phyloP scores from a whole-genome alignment of 2,888 invertebrate genomes.

The Cynaeus angustus region DNA sequence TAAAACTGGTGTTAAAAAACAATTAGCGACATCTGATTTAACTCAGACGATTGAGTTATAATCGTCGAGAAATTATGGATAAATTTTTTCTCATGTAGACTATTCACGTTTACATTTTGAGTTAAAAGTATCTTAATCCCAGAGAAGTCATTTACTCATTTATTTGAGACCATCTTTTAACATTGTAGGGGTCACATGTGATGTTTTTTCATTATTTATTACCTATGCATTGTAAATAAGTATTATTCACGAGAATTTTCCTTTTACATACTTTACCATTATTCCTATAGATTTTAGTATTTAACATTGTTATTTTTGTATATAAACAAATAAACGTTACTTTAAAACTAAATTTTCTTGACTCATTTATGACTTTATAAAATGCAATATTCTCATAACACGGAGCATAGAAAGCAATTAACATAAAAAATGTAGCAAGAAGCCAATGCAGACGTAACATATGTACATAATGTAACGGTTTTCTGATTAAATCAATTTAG shows the following conservation, averaged over 20 bases:
- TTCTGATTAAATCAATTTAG: too few relatives aligned
- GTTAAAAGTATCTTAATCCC: constrained; percentile 61
- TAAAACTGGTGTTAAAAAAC: constrained; percentile 75
- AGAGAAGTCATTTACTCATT: constrained; percentile 13
- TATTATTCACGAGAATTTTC: constrained; percentile 43
- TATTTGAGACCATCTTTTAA: constrained; percentile 2
- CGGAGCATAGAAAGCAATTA: too few relatives aligned
- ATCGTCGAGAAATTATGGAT: constrained; percentile 49
- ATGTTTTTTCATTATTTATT: constrained; percentile 55
- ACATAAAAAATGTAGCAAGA: too few relatives aligned
- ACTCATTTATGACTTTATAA: too few relatives aligned
- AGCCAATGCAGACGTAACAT: too few relatives aligned
- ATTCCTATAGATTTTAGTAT: constrained; percentile 50
- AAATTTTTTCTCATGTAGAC: constrained; percentile 63
- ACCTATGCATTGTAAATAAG: constrained; percentile 55
- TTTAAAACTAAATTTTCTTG: constrained; percentile 15
- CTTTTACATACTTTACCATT: constrained; percentile 49
- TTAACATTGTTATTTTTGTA: constrained; percentile 48
- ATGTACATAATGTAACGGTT: too few relatives aligned
- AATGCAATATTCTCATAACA: too few relatives aligned
- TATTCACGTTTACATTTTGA: constrained; percentile 58
- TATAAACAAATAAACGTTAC: constrained; percentile 49
- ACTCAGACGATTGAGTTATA: constrained; percentile 76
- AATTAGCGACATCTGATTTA: constrained; percentile 71
- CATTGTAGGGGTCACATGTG: constrained; percentile 46